Percentiles rank a stretch among this genome's conserved stretches.
Conservation (phyloP, 2,797 vertebrate species). For the Hyperoplus immaculatus region DNA sequence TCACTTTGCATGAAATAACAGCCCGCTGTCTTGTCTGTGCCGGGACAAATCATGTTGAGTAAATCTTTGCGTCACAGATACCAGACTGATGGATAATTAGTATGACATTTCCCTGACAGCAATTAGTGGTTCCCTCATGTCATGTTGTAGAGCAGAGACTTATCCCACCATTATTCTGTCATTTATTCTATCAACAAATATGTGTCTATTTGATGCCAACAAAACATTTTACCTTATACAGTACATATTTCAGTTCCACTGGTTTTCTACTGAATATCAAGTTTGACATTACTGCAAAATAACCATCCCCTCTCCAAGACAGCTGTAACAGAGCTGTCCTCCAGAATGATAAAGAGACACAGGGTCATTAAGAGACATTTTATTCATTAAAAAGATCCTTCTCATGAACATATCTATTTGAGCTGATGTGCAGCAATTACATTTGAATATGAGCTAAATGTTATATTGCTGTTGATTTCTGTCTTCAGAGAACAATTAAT, state of each 20-base stretch:
- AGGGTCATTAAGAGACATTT: neutral
- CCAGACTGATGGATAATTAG: conserved; percentile 31
- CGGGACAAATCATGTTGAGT: conserved; percentile 25
- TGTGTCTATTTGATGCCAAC: conserved; percentile 4
- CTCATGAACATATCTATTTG: too few relatives aligned
- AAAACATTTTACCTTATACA: neutral
- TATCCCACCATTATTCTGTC: conserved; percentile 15
- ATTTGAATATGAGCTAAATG: conserved; percentile 4
- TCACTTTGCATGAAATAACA: conserved; percentile 28
- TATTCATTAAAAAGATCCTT: neutral
- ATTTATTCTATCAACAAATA: conserved; percentile 3
- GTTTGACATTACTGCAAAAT: neutral
- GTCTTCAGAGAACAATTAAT: neutral
- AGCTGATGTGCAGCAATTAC: neutral
- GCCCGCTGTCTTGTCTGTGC: conserved; percentile 4
- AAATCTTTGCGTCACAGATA: conserved; percentile 38
- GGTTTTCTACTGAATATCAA: neutral
- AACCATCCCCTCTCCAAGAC: neutral
- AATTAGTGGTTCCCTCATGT: conserved; percentile 42
- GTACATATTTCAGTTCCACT: conserved; percentile 2
- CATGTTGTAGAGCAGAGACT: conserved; percentile 6
- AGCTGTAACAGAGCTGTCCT: neutral
- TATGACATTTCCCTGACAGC: conserved; percentile 55
- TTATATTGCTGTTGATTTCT: neutral
- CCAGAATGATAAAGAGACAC: neutral